Evolutionary conservation across 2,888 invertebrate genomes (phyloP).

Genomic region (Bellardia bayeri): DNA sequence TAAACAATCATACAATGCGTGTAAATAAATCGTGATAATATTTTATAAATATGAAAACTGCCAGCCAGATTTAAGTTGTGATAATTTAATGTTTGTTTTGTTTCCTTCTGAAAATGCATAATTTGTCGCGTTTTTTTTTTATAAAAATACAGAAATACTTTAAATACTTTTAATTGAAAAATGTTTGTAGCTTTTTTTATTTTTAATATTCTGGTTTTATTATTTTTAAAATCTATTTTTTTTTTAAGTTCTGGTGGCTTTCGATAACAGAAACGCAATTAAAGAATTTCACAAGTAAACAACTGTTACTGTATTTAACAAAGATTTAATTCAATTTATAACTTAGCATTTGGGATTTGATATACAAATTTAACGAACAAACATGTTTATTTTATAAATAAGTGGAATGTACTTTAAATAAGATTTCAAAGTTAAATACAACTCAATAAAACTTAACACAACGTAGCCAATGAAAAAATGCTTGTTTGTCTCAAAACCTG

Average conservation of each 20-base stretch:
- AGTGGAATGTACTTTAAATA: no score
- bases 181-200: background rate
- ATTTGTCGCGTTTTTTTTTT: background rate
- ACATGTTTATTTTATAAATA: background rate
- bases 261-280: background rate
- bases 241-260: background rate
- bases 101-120: background rate
- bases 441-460: no score
- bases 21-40: slow-evolving; percentile 47
- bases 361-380: background rate
- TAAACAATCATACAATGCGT: slow-evolving; percentile 38
- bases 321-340: no score
- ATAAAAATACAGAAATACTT: background rate
- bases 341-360: no score
- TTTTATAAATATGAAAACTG: slow-evolving; percentile 26
- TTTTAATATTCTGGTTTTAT: background rate
- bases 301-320: no score
- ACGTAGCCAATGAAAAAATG: no score
- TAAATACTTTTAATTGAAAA: slow-evolving; percentile 13
- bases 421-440: no score
- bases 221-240: background rate
- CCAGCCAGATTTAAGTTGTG: background rate
- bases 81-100: slow-evolving; percentile 15
- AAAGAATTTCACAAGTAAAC: background rate
- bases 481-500: no score